Base-by-base conservation (phyloP, 1,140 invertebrate species). In the Zaprionus kolodkinae region DNA sequence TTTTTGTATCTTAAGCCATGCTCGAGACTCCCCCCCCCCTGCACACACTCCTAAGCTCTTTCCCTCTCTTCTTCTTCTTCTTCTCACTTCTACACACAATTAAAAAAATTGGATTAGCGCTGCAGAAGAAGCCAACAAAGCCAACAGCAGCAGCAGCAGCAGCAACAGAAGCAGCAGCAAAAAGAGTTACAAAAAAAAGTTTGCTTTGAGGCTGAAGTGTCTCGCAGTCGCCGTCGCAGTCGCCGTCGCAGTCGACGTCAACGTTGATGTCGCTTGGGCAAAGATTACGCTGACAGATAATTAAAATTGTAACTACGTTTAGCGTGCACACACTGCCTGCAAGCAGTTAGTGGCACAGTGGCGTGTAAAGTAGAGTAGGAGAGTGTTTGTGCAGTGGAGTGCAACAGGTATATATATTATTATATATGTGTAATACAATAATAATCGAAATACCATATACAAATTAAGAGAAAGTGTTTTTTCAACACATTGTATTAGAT, bases 301-400 rank as follows among this genome's bases (percentile, higher is more conserved):
- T 87, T 87, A 84, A 87, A 87, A 87, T 84, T 78, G 84, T 87
- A 88, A 88, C 84, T 79, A 88, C 76, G 84, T 88, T 88, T 70
- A 74, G 72, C 69, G 56, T 52, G 73, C 15, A 15, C 15, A 35
- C 72, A 76, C 55, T 76, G 12, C 1, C 35, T 66, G 36, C 43
- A n/a, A 71, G 59, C 55, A 43, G 72, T 70, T 17, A 48, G 72
- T 11, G 76, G 76, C 36, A 25, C 45, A 25, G n/a, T 3, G n/a
- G 40, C n/a, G 40, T 45, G n/a, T 30, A 13, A 3, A 45, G 6
- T 11, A 3, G 7, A 0, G 45, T 0, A 48, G n/a, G n/a, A n/a
- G 15, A 21, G 0, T 40, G 38, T 21, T 21, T 21, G 21, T 30
- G 27, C 27, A 35, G 33, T 7, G 6, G 6, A 35, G 10, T 35